Percentiles rank a stretch among this genome's conserved stretches.
phyloP scores from a whole-genome alignment of 2,113 vertebrate species.

The Scomber japonicus region DNA sequence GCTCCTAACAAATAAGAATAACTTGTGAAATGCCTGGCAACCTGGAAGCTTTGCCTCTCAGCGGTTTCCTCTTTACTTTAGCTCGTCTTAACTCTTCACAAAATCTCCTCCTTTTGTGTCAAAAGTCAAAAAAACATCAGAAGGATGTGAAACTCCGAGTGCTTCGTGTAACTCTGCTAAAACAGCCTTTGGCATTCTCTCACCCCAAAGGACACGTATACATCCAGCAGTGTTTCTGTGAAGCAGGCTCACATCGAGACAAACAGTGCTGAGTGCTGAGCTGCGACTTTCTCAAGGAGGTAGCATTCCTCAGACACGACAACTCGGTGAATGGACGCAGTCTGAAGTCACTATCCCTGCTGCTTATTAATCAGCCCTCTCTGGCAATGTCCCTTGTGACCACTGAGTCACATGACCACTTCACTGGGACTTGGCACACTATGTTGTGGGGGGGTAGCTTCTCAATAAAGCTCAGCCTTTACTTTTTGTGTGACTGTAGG shows the following conservation, averaged over 20 bases:
- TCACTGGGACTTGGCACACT: constrained; percentile 37
- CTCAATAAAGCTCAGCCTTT: constrained; percentile 7
- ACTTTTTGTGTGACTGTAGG: constrained; percentile 23
- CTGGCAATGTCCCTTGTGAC: constrained; percentile 48
- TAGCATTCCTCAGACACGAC: constrained; percentile 68
- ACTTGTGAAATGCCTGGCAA: constrained; percentile 27
- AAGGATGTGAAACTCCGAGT: constrained; percentile 15
- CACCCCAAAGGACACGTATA: constrained; percentile 2
- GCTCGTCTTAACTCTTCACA: constrained; percentile 9
- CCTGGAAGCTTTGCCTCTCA: constrained; percentile 14
- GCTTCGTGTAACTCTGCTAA: constrained; percentile 2
- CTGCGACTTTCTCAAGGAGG: constrained; percentile 47
- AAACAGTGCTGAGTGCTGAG: constrained; percentile 17
- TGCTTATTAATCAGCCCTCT: constrained; percentile 62
- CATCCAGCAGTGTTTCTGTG: constrained; percentile 26
- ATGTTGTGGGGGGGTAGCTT: neutral
- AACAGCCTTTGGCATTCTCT: constrained; percentile 36
- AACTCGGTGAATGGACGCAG: constrained; percentile 66
- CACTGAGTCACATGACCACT: constrained; percentile 55
- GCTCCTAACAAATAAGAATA: constrained; percentile 5
- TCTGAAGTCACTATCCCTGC: constrained; percentile 59
- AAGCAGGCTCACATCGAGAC: constrained; percentile 36
- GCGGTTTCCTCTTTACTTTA: constrained; percentile 11
- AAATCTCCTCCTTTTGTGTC: constrained; percentile 20
- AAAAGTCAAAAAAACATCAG: constrained; percentile 12